Conservation (phyloP, 2,888 invertebrate species). For the Merodon equestris region DNA sequence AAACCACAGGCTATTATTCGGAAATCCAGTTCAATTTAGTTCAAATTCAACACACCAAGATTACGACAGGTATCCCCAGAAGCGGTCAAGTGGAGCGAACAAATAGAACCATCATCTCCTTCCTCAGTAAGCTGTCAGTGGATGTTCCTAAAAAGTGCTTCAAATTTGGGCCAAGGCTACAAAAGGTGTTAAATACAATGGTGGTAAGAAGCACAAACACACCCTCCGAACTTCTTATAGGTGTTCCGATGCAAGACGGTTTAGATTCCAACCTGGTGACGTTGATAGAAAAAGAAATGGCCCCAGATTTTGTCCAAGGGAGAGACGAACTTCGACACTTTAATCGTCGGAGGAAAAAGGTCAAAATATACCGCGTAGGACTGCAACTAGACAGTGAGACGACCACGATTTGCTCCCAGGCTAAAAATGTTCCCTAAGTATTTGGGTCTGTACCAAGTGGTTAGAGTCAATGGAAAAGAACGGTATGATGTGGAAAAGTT, state of each 20-base stretch:
- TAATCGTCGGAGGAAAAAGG: conserved; percentile 2
- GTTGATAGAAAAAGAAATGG: conserved; percentile 11
- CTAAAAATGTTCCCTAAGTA: background rate
- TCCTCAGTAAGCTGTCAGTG: conserved; percentile 9
- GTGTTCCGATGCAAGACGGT: conserved; percentile 2
- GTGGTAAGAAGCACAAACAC: conserved; percentile 8
- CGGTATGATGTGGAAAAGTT: conserved; percentile 14
- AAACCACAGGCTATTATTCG: conserved; percentile 44
- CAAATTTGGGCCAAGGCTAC: conserved; percentile 11
- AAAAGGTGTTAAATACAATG: conserved; percentile 31
- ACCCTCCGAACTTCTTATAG: conserved; percentile 24
- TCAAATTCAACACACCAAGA: conserved; percentile 24
- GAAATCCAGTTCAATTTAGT: conserved; percentile 39
- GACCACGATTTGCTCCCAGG: conserved; percentile 1
- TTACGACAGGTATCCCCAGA: conserved; percentile 48
- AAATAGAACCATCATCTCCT: conserved; percentile 11
- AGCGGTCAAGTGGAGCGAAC: conserved; percentile 39
- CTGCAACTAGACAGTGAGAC: background rate
- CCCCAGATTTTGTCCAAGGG: conserved; percentile 7
- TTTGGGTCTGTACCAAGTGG: conserved; percentile 11
- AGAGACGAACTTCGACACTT: conserved; percentile 13
- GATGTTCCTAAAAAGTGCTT: conserved; percentile 15
- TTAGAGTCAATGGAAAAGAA: conserved; percentile 6
- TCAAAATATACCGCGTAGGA: background rate
- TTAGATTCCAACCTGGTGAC: conserved; percentile 3